Conservation (phyloP, 1,140 invertebrate genomes). For the Drosophila seguyi region DNA sequence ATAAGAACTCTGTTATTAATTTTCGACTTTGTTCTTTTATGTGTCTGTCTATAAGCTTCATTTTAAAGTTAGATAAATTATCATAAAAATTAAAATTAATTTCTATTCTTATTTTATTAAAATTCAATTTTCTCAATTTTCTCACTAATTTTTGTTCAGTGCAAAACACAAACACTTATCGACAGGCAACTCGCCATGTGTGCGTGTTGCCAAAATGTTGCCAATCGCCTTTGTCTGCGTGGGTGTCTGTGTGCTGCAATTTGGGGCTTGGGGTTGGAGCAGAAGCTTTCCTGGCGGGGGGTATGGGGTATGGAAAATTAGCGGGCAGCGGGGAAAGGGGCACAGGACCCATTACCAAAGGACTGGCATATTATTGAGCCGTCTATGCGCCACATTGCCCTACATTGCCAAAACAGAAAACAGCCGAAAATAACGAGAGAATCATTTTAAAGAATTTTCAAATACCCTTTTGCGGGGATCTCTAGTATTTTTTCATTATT, state of each 20-base stretch:
- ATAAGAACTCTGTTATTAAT: neutral
- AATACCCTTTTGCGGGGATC: neutral
- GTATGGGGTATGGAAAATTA: constrained; percentile 13
- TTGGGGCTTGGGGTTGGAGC: neutral
- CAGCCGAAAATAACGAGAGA: neutral
- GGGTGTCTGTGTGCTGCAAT: constrained; percentile 65
- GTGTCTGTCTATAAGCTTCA: no score
- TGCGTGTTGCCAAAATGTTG: constrained; percentile 71
- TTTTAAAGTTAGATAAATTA: neutral
- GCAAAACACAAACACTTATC: constrained; percentile 65
- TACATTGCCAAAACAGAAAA: constrained; percentile 48
- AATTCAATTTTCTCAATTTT: neutral
- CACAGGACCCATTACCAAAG: constrained; percentile 35
- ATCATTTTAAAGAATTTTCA: neutral
- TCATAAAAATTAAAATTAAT: no score
- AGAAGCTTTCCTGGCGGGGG: neutral
- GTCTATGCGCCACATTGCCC: constrained; percentile 81
- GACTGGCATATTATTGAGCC: constrained; percentile 73
- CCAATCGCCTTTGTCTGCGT: constrained; percentile 62
- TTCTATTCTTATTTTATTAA: no score
- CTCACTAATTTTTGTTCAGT: neutral
- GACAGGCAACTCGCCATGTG: constrained; percentile 35
- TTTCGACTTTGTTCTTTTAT: neutral
- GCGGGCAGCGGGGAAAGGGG: neutral
- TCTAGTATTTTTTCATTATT: neutral